phyloP scores from a whole-genome alignment of 2,888 invertebrate genomes.

The Caenorhabditis sp. region DNA sequence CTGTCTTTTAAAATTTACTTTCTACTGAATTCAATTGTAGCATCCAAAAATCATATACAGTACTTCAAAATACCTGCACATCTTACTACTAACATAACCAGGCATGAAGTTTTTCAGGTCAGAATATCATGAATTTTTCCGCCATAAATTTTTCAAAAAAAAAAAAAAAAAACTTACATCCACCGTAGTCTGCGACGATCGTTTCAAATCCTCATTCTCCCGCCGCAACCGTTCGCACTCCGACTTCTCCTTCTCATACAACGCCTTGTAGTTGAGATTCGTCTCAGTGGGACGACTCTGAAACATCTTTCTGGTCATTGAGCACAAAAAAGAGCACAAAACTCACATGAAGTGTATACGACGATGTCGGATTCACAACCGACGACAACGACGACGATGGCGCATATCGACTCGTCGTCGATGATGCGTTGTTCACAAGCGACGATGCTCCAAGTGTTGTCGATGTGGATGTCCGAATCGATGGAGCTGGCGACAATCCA shows the following conservation, averaged over 20 bases:
- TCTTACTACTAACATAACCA: neutral
- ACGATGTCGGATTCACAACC: slow-evolving; percentile 1
- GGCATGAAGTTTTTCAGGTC: neutral
- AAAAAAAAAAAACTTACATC: slow-evolving; percentile 48
- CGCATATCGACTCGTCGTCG: slow-evolving; percentile 14
- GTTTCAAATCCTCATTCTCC: slow-evolving; percentile 55
- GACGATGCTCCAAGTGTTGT: neutral
- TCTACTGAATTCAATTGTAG: too few relatives aligned
- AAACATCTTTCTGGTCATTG: neutral
- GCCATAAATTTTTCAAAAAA: too few relatives aligned
- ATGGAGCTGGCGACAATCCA: slow-evolving; percentile 32
- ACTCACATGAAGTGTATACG: slow-evolving; percentile 25
- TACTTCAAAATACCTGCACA: too few relatives aligned
- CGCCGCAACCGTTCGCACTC: slow-evolving; percentile 62
- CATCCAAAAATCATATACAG: too few relatives aligned
- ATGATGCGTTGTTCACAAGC: neutral
- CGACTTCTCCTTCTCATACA: slow-evolving; percentile 64
- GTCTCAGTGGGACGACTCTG: slow-evolving; percentile 46
- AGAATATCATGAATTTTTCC: too few relatives aligned
- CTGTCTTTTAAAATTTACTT: too few relatives aligned
- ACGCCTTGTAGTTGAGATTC: slow-evolving; percentile 57
- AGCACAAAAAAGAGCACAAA: too few relatives aligned
- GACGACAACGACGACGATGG: slow-evolving; percentile 26
- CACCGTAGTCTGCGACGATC: slow-evolving; percentile 10
- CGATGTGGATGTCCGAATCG: slow-evolving; percentile 11